Evolutionary conservation across 2,888 invertebrate species (phyloP).

Genomic region (Blera fallax): DNA sequence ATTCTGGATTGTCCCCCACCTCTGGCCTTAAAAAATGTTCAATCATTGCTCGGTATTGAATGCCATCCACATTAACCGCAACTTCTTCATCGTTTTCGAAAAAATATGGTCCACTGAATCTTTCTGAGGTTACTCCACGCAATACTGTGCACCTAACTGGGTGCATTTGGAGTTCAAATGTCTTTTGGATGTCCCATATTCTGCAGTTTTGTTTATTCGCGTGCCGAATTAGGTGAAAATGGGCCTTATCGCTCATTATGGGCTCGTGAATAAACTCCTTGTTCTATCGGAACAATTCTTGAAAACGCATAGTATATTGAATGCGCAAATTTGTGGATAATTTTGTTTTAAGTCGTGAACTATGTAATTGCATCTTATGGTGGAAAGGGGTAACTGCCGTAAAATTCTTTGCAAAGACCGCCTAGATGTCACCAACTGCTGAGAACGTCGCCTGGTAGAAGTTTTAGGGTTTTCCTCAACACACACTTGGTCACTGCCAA

Average conservation of each 20-base stretch:
- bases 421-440: too few relatives aligned
- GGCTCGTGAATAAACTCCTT: background rate
- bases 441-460: too few relatives aligned
- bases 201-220: background rate
- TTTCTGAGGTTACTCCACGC: background rate
- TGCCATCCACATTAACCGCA: background rate
- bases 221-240: background rate
- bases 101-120: background rate
- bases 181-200: background rate
- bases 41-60: background rate
- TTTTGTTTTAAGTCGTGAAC: background rate
- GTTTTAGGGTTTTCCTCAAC: too few relatives aligned
- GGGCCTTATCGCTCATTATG: background rate
- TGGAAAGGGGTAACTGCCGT: background rate
- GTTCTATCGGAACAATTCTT: too few relatives aligned
- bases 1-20: background rate
- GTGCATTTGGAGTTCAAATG: too few relatives aligned
- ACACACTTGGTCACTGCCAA: too few relatives aligned
- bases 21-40: background rate
- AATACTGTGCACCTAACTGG: background rate
- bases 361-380: background rate
- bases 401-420: background rate
- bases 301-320: too few relatives aligned
- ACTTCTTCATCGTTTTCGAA: background rate
- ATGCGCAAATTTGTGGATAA: background rate